Conservation (phyloP, 2,113 vertebrate genomes). For the Erinaceus europaeus region DNA sequence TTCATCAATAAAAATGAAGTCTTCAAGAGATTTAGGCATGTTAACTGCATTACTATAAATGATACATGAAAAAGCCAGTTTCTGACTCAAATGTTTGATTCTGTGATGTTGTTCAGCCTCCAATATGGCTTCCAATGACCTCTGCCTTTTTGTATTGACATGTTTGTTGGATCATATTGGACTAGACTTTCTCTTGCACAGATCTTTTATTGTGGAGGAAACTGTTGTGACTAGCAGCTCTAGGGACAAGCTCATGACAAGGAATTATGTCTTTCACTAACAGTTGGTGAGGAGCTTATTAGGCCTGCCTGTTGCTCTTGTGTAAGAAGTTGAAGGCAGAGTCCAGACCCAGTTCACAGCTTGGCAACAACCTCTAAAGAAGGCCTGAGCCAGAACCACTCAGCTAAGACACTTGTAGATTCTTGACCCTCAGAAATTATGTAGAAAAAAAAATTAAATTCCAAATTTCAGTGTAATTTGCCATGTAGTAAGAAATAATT, state of each 20-base stretch:
- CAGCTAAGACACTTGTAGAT: neutral
- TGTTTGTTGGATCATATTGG: too few species aligned
- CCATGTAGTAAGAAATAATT: neutral
- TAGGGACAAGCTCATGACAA: neutral
- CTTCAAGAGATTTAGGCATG: neutral
- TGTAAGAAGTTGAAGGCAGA: neutral
- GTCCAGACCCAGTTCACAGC: neutral
- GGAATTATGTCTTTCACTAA: neutral
- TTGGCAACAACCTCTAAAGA: neutral
- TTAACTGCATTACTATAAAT: neutral
- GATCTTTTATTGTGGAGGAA: neutral
- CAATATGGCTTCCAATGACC: neutral
- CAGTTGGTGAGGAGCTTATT: neutral
- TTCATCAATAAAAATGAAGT: constrained; percentile 5
- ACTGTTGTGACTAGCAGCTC: neutral
- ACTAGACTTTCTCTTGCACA: neutral
- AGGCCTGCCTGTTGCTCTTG: neutral
- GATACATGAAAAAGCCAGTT: neutral
- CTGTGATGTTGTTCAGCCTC: neutral
- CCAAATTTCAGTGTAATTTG: neutral
- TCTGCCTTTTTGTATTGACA: neutral
- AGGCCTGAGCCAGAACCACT: neutral
- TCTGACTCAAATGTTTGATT: neutral
- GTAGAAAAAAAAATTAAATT: neutral
- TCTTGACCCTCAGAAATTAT: neutral